Base-by-base conservation (phyloP, 2,888 invertebrate species). In the Nemoura dubitans region DNA sequence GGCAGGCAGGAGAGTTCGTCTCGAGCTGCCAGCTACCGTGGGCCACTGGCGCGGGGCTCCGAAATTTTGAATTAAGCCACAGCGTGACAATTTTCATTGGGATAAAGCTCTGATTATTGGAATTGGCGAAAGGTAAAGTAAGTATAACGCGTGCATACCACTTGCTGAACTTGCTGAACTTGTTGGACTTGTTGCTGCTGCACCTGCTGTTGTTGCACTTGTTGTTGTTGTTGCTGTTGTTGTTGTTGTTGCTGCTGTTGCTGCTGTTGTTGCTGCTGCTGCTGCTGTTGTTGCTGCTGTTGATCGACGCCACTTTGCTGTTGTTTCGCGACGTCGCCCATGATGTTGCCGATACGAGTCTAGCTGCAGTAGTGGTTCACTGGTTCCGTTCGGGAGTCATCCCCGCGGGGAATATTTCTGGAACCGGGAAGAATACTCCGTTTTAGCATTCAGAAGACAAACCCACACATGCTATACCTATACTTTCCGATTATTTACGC, bases 231-330 rank as follows among this genome's bases (percentile, higher is more conserved):
- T 28, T 84, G 84, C 21, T 84, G 84, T 21, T 84, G 81, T 25
- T 82, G 42, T n/a, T 83, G 76, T 85, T 88, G 88, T 83, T 86
- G 87, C 27, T 78, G 85, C 25, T 77, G 85, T 42, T 82, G 27
- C 43, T 36, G 28, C 42, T 76, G 42, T 42, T 43, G 76, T 43
- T 27, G 26, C 30, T 86, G 82, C 43, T 25, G 26, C 27, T 43
- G 43, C 3, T 43, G 59, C 36, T 87, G 87, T 59, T 87, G 87
- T 27, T 87, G 86, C 25, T 86, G 87, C n/a, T 85, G 84, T 26
- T 85, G 43, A 16, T n/a, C 86, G 43, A 26, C 29, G 59, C 26
- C 90, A 21, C 91, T 91, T 83, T 90, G 89, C 6, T 91, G 91
- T 88, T 90, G 88, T 77, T 87, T 86, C 84, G 77, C 87, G 80